These are phyloP conservation scores for Drosophila paranaensis DNA, from an alignment of 2,888 invertebrate genomes.

Conservation along the genomic window DNA sequence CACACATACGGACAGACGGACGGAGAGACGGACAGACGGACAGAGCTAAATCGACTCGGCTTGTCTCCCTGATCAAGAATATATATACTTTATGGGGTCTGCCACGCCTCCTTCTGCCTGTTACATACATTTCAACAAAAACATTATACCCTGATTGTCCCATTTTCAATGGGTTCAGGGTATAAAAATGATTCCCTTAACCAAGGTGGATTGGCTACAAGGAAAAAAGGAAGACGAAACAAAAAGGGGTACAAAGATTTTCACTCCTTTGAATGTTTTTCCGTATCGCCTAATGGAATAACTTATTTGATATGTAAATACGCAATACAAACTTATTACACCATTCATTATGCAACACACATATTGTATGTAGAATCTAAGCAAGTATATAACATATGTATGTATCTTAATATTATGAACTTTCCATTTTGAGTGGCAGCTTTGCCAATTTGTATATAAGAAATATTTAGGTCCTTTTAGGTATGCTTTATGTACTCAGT, in stretches of 20 bases:
- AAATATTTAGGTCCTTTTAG: constrained; percentile 3
- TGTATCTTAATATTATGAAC: background rate
- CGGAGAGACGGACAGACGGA: too few species aligned
- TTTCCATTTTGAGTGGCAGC: constrained; percentile 7
- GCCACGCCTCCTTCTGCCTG: too few species aligned
- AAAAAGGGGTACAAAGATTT: constrained; percentile 17
- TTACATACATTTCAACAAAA: too few species aligned
- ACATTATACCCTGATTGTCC: too few species aligned
- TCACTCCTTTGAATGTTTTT: constrained; percentile 25
- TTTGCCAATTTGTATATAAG: constrained; percentile 20
- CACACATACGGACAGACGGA: too few species aligned
- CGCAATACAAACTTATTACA: background rate
- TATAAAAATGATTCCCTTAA: constrained; percentile 7
- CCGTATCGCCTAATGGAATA: constrained; percentile 19
- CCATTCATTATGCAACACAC: background rate
- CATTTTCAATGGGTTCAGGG: too few species aligned
- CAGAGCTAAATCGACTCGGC: too few species aligned
- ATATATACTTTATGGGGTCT: too few species aligned
- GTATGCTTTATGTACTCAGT: constrained; percentile 9
- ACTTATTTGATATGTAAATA: background rate
- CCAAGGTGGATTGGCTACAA: constrained; percentile 1
- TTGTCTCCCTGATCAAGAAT: too few species aligned
- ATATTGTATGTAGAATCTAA: background rate
- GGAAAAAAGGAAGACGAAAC: constrained; percentile 18
- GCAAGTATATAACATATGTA: background rate